Evolutionary conservation across 2,113 vertebrate species (phyloP).

Genomic region (Peromyscus polionotus): DNA sequence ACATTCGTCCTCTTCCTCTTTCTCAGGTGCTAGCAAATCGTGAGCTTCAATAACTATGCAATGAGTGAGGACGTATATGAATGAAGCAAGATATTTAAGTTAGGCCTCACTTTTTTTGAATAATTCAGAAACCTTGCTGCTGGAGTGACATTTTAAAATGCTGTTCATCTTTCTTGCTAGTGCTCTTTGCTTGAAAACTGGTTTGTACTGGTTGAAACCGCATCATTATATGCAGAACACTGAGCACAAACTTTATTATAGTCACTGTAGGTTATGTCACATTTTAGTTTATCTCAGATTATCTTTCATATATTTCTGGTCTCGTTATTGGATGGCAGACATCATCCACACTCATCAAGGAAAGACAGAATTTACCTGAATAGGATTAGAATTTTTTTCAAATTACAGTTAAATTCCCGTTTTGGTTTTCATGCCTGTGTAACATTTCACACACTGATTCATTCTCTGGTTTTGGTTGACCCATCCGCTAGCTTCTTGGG

Average conservation of each 20-base stretch:
- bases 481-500: background rate
- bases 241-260: background rate
- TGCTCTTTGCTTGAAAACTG: background rate
- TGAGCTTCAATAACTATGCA: background rate
- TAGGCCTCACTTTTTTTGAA: background rate
- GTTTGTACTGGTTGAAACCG: background rate
- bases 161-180: background rate
- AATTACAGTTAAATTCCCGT: background rate
- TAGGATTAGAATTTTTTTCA: conserved; percentile 33
- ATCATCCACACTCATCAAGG: background rate
- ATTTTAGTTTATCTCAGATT: conserved; percentile 25
- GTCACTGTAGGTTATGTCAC: background rate
- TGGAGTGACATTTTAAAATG: background rate
- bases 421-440: background rate
- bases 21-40: background rate
- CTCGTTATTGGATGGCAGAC: background rate
- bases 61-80: background rate
- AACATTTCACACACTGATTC: background rate
- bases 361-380: background rate
- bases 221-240: background rate
- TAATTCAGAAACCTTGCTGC: background rate
- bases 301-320: background rate
- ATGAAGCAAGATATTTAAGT: background rate
- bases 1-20: background rate
- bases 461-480: background rate